Conservation (phyloP, 2,113 vertebrate genomes). For the Ceyx cyanopectus region DNA sequence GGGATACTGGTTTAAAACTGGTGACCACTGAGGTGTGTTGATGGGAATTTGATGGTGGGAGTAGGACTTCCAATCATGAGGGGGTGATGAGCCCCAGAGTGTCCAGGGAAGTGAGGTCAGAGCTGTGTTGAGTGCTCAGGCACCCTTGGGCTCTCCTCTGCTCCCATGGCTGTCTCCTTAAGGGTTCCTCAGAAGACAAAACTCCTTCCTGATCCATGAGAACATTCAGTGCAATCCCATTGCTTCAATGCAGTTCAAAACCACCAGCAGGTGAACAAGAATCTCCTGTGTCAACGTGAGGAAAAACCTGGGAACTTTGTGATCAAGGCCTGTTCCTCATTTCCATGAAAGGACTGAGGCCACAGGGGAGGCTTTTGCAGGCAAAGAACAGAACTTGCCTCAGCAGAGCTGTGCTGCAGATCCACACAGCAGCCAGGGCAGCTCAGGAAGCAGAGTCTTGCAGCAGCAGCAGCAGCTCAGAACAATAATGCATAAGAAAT, state of each 20-base stretch:
- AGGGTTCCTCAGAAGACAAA: neutral
- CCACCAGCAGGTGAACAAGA: constrained; percentile 41
- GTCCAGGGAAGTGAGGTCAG: constrained; percentile 16
- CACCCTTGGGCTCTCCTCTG: neutral
- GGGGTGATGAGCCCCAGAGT: constrained; percentile 35
- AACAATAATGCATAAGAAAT: constrained; percentile 4
- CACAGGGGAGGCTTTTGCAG: constrained; percentile 41
- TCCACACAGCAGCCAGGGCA: neutral
- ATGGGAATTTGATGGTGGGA: neutral
- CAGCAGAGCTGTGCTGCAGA: neutral
- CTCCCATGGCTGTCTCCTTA: neutral
- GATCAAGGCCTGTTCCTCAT: constrained; percentile 17
- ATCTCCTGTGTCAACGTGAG: constrained; percentile 30
- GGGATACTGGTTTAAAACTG: neutral
- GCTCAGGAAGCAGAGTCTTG: neutral
- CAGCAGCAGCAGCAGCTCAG: neutral
- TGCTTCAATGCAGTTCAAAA: constrained; percentile 20
- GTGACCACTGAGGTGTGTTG: neutral
- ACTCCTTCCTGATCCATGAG: neutral
- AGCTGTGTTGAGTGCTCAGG: neutral
- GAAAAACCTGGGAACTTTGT: constrained; percentile 41
- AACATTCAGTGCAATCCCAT: constrained; percentile 13
- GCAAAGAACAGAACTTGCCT: constrained; percentile 27
- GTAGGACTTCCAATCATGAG: neutral
- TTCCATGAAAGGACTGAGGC: constrained; percentile 51